phyloP scores from a whole-genome alignment of 2,888 invertebrate species.

The Neoascia interrupta region DNA sequence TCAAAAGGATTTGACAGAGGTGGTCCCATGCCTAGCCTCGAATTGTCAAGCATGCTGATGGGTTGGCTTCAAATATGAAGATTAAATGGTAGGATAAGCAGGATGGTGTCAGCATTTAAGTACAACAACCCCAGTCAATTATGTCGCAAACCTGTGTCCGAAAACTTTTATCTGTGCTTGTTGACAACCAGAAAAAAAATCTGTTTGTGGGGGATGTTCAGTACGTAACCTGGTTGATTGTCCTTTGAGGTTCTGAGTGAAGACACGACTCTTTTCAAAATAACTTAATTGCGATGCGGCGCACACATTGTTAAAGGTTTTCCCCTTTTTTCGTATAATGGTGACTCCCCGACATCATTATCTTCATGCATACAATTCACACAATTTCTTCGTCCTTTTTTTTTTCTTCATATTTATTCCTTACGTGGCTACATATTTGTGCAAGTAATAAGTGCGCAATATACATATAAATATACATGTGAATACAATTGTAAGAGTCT shows the following conservation, averaged over 20 bases:
- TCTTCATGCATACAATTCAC: constrained; percentile 42
- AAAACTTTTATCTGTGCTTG: constrained; percentile 55
- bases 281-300: constrained; percentile 63
- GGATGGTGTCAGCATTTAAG: constrained; percentile 11
- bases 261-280: constrained; percentile 48
- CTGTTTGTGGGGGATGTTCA: constrained; percentile 29
- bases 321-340: constrained; percentile 16
- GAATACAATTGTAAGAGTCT: constrained; percentile 17
- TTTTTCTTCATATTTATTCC: not conserved
- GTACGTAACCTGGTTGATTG: constrained; percentile 41
- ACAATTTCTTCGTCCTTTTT: constrained; percentile 42
- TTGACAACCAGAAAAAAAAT: constrained; percentile 24
- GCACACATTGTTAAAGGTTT: constrained; percentile 43
- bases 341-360: constrained; percentile 61
- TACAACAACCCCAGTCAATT: constrained; percentile 35
- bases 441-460: constrained; percentile 62
- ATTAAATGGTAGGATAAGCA: constrained; percentile 9
- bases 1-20: too few relatives aligned
- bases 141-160: constrained; percentile 46
- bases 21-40: too few relatives aligned
- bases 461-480: constrained; percentile 40
- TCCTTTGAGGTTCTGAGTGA: constrained; percentile 44
- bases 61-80: not conserved
- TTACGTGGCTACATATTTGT: constrained; percentile 36
- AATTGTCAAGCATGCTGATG: not conserved